These are phyloP conservation scores for Esox niger DNA, from an alignment of 2,113 vertebrate genomes.

Conservation along the genomic window DNA sequence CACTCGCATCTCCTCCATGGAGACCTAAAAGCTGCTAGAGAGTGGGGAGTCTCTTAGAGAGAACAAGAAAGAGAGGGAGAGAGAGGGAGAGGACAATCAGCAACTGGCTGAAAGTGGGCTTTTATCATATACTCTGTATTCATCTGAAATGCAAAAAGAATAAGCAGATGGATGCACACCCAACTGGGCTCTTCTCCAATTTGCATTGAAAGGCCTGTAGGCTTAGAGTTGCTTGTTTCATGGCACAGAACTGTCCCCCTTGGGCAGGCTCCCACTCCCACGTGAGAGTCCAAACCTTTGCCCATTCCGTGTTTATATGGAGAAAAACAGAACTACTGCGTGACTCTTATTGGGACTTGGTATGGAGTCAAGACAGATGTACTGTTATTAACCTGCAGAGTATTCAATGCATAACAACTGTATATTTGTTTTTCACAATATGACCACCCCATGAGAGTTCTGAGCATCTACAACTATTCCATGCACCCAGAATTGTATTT, in stretches of 20 bases:
- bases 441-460: neutral
- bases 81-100: slow-evolving; percentile 44
- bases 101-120: slow-evolving; percentile 57
- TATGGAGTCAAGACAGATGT: too few species aligned
- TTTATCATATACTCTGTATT: slow-evolving; percentile 72
- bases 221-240: slow-evolving; percentile 48
- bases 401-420: too few species aligned
- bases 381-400: too few species aligned
- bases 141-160: slow-evolving; percentile 69
- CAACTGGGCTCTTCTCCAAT: slow-evolving; percentile 50
- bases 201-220: slow-evolving; percentile 65
- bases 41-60: too few species aligned
- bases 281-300: slow-evolving; percentile 17
- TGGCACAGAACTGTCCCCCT: slow-evolving; percentile 48
- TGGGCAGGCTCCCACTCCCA: slow-evolving; percentile 55
- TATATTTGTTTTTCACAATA: neutral
- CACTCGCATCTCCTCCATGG: neutral
- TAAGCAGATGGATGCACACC: slow-evolving; percentile 49
- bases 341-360: too few species aligned
- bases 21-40: neutral
- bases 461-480: neutral
- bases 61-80: neutral
- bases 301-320: too few species aligned
- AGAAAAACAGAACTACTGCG: too few species aligned
- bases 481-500: neutral